Percentiles rank a stretch among this genome's conserved stretches.
Conservation (phyloP, 2,797 vertebrate species). For the Microcaecilia unicolor region DNA sequence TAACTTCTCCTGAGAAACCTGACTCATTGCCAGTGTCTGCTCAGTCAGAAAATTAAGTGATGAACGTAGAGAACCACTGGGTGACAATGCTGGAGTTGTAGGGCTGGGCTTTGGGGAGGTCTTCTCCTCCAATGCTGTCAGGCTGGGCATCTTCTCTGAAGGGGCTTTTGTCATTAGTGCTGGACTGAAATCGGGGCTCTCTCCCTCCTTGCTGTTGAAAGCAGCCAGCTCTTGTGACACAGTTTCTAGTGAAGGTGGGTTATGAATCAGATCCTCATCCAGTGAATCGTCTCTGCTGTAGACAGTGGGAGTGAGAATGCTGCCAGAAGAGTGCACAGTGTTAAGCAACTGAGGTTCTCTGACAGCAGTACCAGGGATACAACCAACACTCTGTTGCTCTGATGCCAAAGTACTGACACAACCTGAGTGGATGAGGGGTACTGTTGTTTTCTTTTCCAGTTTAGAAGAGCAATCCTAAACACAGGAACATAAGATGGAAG, state of each 20-base stretch:
- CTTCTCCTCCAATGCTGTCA: slow-evolving; percentile 49
- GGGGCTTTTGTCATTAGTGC: slow-evolving; percentile 23
- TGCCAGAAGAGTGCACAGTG: slow-evolving; percentile 22
- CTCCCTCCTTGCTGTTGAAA: slow-evolving; percentile 33
- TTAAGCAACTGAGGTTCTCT: slow-evolving; percentile 38
- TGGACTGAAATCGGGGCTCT: slow-evolving; percentile 39
- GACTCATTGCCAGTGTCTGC: slow-evolving; percentile 57
- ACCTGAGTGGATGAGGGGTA: slow-evolving; percentile 30
- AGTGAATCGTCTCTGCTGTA: slow-evolving; percentile 48
- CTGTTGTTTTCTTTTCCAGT: slow-evolving; percentile 53
- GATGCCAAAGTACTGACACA: slow-evolving; percentile 30
- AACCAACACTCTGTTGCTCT: slow-evolving; percentile 31
- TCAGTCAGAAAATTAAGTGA: slow-evolving; percentile 66
- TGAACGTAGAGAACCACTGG: slow-evolving; percentile 41
- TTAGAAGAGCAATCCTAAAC: slow-evolving; percentile 56
- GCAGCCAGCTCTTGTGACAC: slow-evolving; percentile 53
- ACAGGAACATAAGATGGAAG: slow-evolving; percentile 12
- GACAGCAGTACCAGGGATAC: slow-evolving; percentile 25
- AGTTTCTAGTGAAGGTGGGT: slow-evolving; percentile 40
- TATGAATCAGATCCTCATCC: slow-evolving; percentile 49
- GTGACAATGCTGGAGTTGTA: slow-evolving; percentile 17
- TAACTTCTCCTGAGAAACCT: slow-evolving; percentile 51
- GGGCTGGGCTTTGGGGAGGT: slow-evolving; percentile 41
- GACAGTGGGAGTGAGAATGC: slow-evolving; percentile 18
- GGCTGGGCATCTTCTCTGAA: slow-evolving; percentile 34